phyloP scores from a whole-genome alignment of 2,888 invertebrate genomes.

The Thereva nobilitata region DNA sequence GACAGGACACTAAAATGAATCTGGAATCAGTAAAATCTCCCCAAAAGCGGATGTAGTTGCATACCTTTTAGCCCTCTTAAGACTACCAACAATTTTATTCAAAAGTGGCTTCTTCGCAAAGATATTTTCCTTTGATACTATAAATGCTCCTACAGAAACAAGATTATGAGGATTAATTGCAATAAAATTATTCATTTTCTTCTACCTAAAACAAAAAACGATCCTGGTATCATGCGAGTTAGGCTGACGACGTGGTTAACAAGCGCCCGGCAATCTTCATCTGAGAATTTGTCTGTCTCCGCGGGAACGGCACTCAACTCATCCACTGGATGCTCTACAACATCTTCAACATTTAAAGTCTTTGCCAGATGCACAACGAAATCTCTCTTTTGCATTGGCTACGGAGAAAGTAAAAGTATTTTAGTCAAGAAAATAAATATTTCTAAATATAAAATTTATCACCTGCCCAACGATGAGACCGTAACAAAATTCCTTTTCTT shows the following conservation, averaged over 20 bases:
- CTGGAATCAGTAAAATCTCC: neutral
- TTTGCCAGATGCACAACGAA: slow-evolving; percentile 79
- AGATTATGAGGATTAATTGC: neutral
- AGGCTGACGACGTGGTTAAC: slow-evolving; percentile 85
- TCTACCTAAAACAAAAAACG: slow-evolving; percentile 78
- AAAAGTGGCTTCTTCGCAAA: slow-evolving; percentile 56
- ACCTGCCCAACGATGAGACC: slow-evolving; percentile 84
- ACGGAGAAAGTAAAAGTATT: slow-evolving; percentile 46
- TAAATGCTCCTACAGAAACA: slow-evolving; percentile 65
- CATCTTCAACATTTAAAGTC: slow-evolving; percentile 64
- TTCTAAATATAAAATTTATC: slow-evolving; percentile 43
- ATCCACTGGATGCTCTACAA: slow-evolving; percentile 4
- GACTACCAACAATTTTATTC: neutral
- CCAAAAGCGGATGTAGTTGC: neutral
- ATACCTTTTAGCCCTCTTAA: slow-evolving; percentile 1
- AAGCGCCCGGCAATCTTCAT: slow-evolving; percentile 50
- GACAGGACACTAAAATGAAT: slow-evolving; percentile 6
- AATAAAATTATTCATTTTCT: slow-evolving; percentile 11
- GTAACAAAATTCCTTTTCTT: slow-evolving; percentile 67
- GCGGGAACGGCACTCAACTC: neutral
- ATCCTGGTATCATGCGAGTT: slow-evolving; percentile 88
- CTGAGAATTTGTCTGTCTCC: no score
- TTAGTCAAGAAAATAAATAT: neutral
- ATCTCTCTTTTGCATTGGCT: slow-evolving; percentile 67
- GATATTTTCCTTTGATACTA: slow-evolving; percentile 68